phyloP scores from a whole-genome alignment of 2,797 vertebrate genomes.

The Clarias pachynema region DNA sequence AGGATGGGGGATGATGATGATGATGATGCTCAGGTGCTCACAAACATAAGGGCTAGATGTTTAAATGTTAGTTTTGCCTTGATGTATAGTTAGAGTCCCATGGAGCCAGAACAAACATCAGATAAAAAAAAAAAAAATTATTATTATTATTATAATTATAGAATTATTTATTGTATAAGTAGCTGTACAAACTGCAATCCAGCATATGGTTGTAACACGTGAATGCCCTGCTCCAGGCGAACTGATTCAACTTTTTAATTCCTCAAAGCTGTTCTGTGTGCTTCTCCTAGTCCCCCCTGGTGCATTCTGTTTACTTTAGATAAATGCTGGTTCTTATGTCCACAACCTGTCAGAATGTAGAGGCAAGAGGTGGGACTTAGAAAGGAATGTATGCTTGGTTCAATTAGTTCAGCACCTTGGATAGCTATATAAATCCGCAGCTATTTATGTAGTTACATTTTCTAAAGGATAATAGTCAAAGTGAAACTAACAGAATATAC shows the following conservation, averaged over 20 bases:
- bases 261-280: neutral
- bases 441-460: neutral
- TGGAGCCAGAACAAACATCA: neutral
- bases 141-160: too few species aligned
- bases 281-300: neutral
- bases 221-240: neutral
- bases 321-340: neutral
- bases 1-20: neutral
- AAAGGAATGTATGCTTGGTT: neutral
- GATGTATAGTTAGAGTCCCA: neutral
- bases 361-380: neutral
- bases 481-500: neutral
- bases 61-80: neutral
- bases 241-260: neutral
- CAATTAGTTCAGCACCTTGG: constrained; percentile 67
- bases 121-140: neutral
- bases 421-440: constrained; percentile 54
- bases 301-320: neutral
- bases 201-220: neutral
- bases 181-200: neutral
- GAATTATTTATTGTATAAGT: neutral
- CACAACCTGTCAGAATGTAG: neutral
- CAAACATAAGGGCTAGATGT: neutral
- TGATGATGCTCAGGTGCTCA: constrained; percentile 35
- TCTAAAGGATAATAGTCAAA: neutral